phyloP scores from a whole-genome alignment of 2,888 invertebrate species.

The Hymenopus coronatus region DNA sequence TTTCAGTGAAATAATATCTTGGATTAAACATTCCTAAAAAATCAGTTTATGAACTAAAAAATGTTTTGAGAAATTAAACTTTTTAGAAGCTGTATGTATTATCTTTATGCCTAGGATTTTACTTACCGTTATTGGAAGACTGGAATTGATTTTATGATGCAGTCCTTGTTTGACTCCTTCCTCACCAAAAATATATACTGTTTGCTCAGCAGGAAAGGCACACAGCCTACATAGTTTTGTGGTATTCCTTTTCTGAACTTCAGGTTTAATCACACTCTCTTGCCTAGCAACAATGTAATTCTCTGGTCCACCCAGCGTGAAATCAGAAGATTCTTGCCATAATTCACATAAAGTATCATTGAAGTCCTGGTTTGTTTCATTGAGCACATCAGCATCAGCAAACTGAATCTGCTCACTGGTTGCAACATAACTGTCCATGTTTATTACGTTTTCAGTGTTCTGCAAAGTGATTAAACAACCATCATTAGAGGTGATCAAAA shows the following conservation, averaged over 20 bases:
- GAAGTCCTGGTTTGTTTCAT: not conserved
- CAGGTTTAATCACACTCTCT: not conserved
- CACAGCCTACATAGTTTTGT: not conserved
- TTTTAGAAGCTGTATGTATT: too few species aligned
- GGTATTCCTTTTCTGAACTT: not conserved
- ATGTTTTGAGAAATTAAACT: too few species aligned
- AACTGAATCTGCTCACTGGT: not conserved
- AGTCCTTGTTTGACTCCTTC: not conserved
- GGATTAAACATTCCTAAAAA: too few species aligned
- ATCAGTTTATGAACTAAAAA: too few species aligned
- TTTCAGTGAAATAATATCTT: too few species aligned
- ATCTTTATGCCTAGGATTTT: not conserved
- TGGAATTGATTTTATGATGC: not conserved
- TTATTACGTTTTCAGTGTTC: not conserved
- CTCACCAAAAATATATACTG: not conserved
- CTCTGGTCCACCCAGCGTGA: not conserved
- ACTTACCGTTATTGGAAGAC: constrained; percentile 10
- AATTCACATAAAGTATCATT: not conserved
- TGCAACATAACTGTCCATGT: not conserved
- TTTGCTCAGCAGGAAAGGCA: not conserved
- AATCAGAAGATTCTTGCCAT: not conserved
- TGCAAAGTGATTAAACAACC: not conserved
- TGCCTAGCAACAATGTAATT: not conserved
- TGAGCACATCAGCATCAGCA: not conserved
- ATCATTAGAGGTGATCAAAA: too few species aligned